Evolutionary conservation across 92 coral and sea anemone species (phyloP), one percentile per base, ranked within the genome.

Genomic region (Plumapathes pennacea): DNA sequence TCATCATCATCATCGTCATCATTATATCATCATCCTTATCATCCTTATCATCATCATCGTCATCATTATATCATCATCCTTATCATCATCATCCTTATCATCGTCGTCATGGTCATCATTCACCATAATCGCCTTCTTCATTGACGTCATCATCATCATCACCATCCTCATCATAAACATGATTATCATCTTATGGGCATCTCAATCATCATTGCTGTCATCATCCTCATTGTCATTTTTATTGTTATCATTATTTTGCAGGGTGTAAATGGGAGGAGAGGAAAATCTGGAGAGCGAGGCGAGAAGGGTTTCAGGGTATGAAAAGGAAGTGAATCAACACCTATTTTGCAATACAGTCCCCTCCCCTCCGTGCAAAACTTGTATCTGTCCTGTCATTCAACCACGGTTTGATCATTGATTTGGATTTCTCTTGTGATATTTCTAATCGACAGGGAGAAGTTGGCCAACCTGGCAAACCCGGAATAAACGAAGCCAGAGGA

Each of bases 401-500:
- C n/a, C n/a, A n/a, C n/a, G n/a, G n/a, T n/a, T n/a, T n/a, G n/a
- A n/a, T n/a, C n/a, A n/a, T n/a, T n/a, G n/a, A n/a, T n/a, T n/a
- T n/a, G n/a, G n/a, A n/a, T n/a, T n/a, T n/a, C n/a, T n/a, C n/a
- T n/a, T n/a, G n/a, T n/a, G n/a, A n/a, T n/a, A n/a, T n/a, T n/a
- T n/a, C n/a, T n/a, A n/a, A n/a, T n/a, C n/a, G n/a, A n/a, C n/a
- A 64, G 72, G 72, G 72, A 36, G 72, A 10, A 23, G 27, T 60
- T 39, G 72, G 72, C 27, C 22, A 67, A 30, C 24, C 34, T 38
- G 74, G 74, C 32, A 41, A 39, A 9, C 32, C 41, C 30, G 74
- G 74, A 24, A 23, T 46, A 4, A 62, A 42, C 26, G 74, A 50
- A 10, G 40, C 26, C 54, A 40, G 40, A 48, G 74, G 74, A 19